phyloP scores from a whole-genome alignment of 2,113 vertebrate species.

The Speoplatyrhinus poulsoni region DNA sequence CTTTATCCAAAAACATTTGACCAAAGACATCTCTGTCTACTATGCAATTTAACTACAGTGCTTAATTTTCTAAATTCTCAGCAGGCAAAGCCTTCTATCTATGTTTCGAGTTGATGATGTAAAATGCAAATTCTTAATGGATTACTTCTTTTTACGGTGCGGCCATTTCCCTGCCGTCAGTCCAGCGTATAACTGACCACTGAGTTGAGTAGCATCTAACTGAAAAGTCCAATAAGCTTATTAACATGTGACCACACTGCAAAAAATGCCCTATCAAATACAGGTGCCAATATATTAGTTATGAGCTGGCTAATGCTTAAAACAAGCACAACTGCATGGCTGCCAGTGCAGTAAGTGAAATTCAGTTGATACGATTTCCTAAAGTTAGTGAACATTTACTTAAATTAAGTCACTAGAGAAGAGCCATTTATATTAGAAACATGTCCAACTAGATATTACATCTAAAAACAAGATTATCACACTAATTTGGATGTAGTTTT shows the following conservation, averaged over 20 bases:
- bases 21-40: background rate
- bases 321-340: too few species aligned
- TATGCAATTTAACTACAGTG: background rate
- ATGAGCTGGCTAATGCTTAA: too few species aligned
- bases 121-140: background rate
- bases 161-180: background rate
- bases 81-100: background rate
- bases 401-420: too few species aligned
- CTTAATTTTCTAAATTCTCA: background rate
- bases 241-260: background rate
- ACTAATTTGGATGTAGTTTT: too few species aligned
- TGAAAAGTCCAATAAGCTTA: slow-evolving; percentile 2
- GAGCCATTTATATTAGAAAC: too few species aligned
- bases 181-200: background rate
- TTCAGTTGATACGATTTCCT: too few species aligned
- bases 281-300: too few species aligned
- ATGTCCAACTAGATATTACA: too few species aligned
- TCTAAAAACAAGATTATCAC: too few species aligned
- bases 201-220: slow-evolving; percentile 3
- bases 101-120: background rate
- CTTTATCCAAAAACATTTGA: background rate
- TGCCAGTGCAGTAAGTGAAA: too few species aligned
- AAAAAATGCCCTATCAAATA: too few species aligned
- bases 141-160: background rate
- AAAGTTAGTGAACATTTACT: too few species aligned